Base-by-base conservation (phyloP, 2,888 invertebrate genomes). In the Diaprepes abbreviatus region DNA sequence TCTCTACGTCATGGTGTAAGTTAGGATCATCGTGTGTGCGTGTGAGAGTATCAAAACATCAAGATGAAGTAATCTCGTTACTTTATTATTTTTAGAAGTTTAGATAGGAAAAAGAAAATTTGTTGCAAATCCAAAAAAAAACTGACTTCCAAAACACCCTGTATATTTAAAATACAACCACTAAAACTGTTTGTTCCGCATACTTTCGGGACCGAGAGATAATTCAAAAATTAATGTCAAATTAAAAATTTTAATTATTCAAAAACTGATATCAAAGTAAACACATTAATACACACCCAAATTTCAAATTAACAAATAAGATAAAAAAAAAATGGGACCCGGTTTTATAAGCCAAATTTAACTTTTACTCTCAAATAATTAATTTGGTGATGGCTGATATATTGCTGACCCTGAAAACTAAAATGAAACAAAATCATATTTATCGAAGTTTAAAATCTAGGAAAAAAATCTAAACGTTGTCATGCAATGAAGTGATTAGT, bases 221-320 rank as follows among this genome's bases (percentile, higher is more conserved):
- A n/a, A n/a, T n/a, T n/a, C n/a, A n/a, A n/a, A n/a, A n/a, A n/a
- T n/a, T n/a, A n/a, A n/a, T n/a, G n/a, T n/a, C n/a, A n/a, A n/a
- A 33, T 9, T 33, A 9, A 33, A 33, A 33, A 33, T 33, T 9
- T 9, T 33, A 33, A 33, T 33, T 33, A 9, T 33, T 33, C 2
- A 33, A 33, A 33, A 9, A 33, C 9, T 3, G 4, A 2, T 4
- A 9, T 10, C n/a, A n/a, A n/a, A 3, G 38, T 38, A 17, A 40
- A 40, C 17, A 40, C 16, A 40, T 16, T 40, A 40, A 38, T 17
- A 40, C 40, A 40, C 40, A 40, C 40, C 40, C 17, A 40, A 17
- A 17, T 40, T 1, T 17, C 10, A 17, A 17, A 17, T 40, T 40
- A 5, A 7, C 7, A 10, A 9, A 16, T 7, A 2, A n/a, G 10